Evolutionary conservation across 2,113 vertebrate genomes (phyloP).

Genomic region (Suncus etruscus): DNA sequence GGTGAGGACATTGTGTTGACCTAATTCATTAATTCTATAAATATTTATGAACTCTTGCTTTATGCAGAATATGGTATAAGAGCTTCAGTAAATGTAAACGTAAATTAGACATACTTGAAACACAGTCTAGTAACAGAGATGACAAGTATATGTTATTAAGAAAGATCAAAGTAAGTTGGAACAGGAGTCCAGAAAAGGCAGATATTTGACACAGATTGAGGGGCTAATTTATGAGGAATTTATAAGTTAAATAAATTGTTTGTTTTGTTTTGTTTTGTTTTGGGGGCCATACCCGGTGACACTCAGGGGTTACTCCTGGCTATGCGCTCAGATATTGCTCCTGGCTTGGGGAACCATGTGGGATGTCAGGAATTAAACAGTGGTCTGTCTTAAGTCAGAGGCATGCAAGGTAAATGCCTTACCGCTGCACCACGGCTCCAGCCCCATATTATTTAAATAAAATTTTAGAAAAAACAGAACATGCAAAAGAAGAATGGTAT

Average conservation of each 20-base stretch:
- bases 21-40: constrained; percentile 15
- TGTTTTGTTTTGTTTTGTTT: too few relatives aligned
- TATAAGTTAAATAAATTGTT: background rate
- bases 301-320: too few relatives aligned
- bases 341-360: too few relatives aligned
- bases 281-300: too few relatives aligned
- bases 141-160: background rate
- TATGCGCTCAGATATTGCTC: too few relatives aligned
- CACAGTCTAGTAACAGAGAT: background rate
- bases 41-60: constrained; percentile 27
- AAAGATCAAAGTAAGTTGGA: background rate
- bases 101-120: constrained; percentile 40
- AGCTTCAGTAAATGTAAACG: background rate
- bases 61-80: background rate
- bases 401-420: too few relatives aligned
- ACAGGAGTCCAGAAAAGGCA: background rate
- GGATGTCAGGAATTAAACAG: too few relatives aligned
- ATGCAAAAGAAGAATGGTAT: background rate
- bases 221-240: background rate
- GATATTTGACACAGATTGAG: background rate
- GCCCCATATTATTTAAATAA: too few relatives aligned
- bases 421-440: too few relatives aligned
- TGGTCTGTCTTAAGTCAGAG: too few relatives aligned
- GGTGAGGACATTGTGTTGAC: background rate
- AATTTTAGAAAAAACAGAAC: background rate